Evolutionary conservation across 2,888 invertebrate genomes (phyloP), one percentile per base, ranked within the genome.

Genomic region (Acrocyrtus sp.): DNA sequence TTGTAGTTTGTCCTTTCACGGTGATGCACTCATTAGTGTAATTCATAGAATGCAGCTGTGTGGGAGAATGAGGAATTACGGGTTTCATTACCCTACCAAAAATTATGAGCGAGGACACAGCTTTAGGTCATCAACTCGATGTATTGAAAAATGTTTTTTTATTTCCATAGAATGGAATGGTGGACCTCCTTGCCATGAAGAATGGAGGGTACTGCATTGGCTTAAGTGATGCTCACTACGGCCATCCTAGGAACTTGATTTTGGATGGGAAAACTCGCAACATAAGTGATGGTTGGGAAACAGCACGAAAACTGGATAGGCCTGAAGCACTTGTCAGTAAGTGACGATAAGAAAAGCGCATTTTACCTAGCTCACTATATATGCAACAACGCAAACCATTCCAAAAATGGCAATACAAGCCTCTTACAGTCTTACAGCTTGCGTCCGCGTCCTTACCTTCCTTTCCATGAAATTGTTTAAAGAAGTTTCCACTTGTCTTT

Each of bases 271-370:
- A 85, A 72, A 86, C 87, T 34, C 79, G 83, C 4, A 85, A 85
- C 56, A 90, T 90, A 89, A 86, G 86, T 0, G 89, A 90, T 75
- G 90, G 89, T 0, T 90, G 90, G 90, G 90, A 90, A 82, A 90
- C 90, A 0, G 89, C 90, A 0, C 83, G 90, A 63, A 84, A 88
- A 58, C 83, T 88, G 4, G 89, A 90, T 81, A 84, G 90, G 76
- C 89, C 90, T 0, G 85, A 87, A 51, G 82, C 88, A 19, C 85
- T 90, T 21, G 84, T 87, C 81, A 84, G 86, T 21, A 73, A 62
- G 43, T n/a, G 39, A 10, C 6, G 12, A 39, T 12, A 10, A 39
- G 6, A 17, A 5, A 47, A 47, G 17, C 5, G 5, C 5, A 47
- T 5, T 47, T 12, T 5, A 47, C 6, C 10, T 47, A 17, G 17